Evolutionary conservation across 2,797 vertebrate genomes (phyloP), one percentile per base, ranked within the genome.

Genomic region (Mionectes olivaceus): DNA sequence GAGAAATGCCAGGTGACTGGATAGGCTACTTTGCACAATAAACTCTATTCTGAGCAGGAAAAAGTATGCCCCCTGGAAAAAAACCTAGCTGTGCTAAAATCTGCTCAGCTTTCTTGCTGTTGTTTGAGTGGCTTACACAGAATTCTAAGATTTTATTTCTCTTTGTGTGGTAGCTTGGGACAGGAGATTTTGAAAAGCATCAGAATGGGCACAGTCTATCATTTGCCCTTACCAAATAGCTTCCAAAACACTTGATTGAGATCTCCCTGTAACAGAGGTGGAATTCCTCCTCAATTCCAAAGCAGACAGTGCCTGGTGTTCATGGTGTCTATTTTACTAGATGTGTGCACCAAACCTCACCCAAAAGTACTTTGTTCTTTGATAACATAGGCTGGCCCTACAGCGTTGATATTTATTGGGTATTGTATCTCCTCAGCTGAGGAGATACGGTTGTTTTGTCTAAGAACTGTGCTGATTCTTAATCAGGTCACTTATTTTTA

Each of bases 1-100:
- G 83, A 88, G 65, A 95, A 92, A 89, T 18, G 78, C 52, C 44
- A 91, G 50, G 84, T 89, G 82, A 49, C 28, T 49, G n/a, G 27
- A 13, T 59, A 49, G n/a, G 21, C 18, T 75, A 21, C 33, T 46
- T 71, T 21, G 15, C 15, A 85, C 35, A 88, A 83, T n/a, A 85
- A 80, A 81, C 3, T 5, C 24, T 24, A 59, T 70, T 88, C 63
- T 91, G 32, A 84, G 37, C 10, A 81, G 77, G 30, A 63, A 75
- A 52, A 75, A 30, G 24, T n/a, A 53, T 25, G 6, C 1, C 3
- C 8, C 23, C 10, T 91, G 53, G 41, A 83, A 87, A 39, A 94
- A 65, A 4, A 23, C 35, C 15, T 24, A 52, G 27, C 17, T 64
- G 25, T 84, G 28, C 25, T 83, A 76, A 76, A 60, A 27, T 27